phyloP scores from a whole-genome alignment of 2,797 vertebrate species.

The Sebastes steindachneri region DNA sequence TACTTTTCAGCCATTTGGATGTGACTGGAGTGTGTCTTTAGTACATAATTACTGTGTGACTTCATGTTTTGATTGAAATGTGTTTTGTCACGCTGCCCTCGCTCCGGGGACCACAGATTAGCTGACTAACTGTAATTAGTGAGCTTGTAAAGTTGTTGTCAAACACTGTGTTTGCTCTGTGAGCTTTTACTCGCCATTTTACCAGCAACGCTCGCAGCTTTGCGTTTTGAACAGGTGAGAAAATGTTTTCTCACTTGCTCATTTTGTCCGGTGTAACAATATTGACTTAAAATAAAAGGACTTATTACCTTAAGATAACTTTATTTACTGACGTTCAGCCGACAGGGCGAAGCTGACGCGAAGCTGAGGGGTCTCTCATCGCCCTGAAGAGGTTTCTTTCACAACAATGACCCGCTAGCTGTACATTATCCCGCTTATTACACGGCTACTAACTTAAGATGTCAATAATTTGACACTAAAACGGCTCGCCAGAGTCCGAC shows the following conservation, averaged over 20 bases:
- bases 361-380: no score
- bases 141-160: neutral
- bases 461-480: no score
- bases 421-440: no score
- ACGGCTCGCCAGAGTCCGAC: no score
- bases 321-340: neutral
- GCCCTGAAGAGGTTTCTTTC: no score
- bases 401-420: no score
- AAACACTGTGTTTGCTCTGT: neutral
- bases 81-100: neutral
- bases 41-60: neutral
- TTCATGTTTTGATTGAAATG: neutral
- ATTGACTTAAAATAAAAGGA: neutral
- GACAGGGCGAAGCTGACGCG: no score
- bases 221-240: neutral
- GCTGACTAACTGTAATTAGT: neutral
- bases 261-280: neutral
- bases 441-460: no score
- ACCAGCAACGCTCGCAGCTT: neutral
- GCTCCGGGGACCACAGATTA: neutral
- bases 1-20: neutral
- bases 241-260: neutral
- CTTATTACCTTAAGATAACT: neutral
- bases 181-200: neutral
- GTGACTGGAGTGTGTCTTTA: neutral